Base-by-base conservation (phyloP, 2,888 invertebrate genomes). In the Microctonus aethiopoides region DNA sequence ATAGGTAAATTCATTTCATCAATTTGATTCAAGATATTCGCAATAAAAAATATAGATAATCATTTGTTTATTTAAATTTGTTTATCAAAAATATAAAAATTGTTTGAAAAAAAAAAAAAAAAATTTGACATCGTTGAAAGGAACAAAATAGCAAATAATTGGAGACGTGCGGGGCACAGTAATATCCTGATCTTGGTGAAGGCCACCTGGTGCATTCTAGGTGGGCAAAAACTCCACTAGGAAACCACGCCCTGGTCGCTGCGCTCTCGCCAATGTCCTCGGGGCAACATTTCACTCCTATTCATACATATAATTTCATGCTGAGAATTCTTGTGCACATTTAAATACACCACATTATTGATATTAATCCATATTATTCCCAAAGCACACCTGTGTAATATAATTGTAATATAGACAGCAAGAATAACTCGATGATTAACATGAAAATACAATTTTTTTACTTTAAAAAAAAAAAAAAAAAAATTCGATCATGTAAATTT, bases 141-240 rank as follows among this genome's bases (percentile, higher is more conserved):
- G 1, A 3, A 20, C 24, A 52, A 10, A 34, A 34, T 32, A 22
- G 29, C 10, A 16, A 32, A 16, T 10, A 32, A 26, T 67, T 16
- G 29, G 46, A 57, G 11, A n/a, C 32, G 46, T 41, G 59, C 56
- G n/a, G 67, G 69, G 68, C 34, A 63, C 52, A 68, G 54, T 73
- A 74, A 79, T 84, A 82, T 83, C 80, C 83, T 81, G 83, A 84
- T 85, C 79, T 79, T 78, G 80, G 78, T 79, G 85, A 85, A 85
- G 85, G 85, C 78, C 84, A 79, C 74, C 84, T 81, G 78, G 83
- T 84, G 83, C 83, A 83, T 84, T 83, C 82, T 83, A 84, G 77
- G 76, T 79, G 72, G 74, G 79, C 80, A 82, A 85, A 84, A 85
- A 83, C 78, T 80, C 77, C 81, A 83, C 77, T 84, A 83, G 83